phyloP scores from a whole-genome alignment of 2,888 invertebrate genomes.

The Venusia cambrica region DNA sequence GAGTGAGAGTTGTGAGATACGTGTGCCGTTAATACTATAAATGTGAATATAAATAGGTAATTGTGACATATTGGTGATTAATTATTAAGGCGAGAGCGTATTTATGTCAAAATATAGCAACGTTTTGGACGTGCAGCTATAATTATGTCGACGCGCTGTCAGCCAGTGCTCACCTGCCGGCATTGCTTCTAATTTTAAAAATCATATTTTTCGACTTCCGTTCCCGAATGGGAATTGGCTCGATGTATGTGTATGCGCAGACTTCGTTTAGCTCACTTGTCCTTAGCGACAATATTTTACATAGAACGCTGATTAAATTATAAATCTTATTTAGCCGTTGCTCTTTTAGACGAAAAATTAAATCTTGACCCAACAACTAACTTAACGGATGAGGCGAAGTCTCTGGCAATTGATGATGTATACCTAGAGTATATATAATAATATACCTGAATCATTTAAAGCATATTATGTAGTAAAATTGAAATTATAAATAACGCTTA shows the following conservation, averaged over 20 bases:
- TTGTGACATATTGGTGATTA: conserved; percentile 41
- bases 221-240: conserved; percentile 74
- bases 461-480: too few relatives aligned
- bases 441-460: too few relatives aligned
- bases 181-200: conserved; percentile 72
- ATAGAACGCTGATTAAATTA: too few relatives aligned
- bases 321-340: neutral
- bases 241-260: conserved; percentile 33
- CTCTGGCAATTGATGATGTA: too few relatives aligned
- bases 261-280: conserved; percentile 5
- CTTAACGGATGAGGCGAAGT: too few relatives aligned
- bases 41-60: conserved; percentile 29
- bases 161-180: conserved; percentile 70
- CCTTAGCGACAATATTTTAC: conserved; percentile 1
- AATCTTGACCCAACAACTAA: too few relatives aligned
- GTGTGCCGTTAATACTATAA: conserved; percentile 18
- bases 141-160: conserved; percentile 45
- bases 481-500: too few relatives aligned
- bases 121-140: conserved; percentile 29
- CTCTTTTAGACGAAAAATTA: too few relatives aligned
- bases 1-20: too few relatives aligned
- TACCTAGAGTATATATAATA: too few relatives aligned
- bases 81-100: conserved; percentile 50
- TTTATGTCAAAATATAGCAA: conserved; percentile 45
- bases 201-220: conserved; percentile 78